Evolutionary conservation across 1,140 invertebrate genomes (phyloP).

Genomic region (Drosophila kanapiae): DNA sequence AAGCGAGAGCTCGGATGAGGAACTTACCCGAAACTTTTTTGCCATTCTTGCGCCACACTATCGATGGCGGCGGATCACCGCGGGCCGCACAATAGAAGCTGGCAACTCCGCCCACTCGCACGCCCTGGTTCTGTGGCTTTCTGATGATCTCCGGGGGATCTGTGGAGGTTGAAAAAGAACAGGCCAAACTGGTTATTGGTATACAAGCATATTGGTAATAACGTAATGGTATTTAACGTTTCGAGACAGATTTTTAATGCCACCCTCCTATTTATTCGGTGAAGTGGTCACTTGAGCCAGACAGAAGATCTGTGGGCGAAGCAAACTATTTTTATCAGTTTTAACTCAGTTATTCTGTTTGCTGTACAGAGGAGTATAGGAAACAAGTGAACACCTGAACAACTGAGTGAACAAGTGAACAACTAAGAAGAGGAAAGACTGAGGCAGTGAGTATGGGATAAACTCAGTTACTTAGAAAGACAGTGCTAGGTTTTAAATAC

Average conservation of each 20-base stretch:
- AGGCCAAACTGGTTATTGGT: conserved; percentile 41
- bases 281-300: no score
- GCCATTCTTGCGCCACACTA: conserved; percentile 96
- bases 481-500: conserved; percentile 4
- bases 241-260: conserved; percentile 1
- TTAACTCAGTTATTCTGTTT: neutral
- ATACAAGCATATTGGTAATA: neutral
- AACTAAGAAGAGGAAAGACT: neutral
- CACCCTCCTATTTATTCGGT: neutral
- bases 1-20: neutral
- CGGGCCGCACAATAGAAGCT: conserved; percentile 97
- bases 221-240: conserved; percentile 5
- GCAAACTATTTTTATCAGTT: no score
- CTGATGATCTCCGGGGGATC: conserved; percentile 96
- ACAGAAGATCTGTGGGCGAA: no score
- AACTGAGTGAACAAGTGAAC: no score
- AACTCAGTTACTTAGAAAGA: neutral
- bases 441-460: neutral
- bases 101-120: conserved; percentile 95
- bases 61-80: conserved; percentile 94
- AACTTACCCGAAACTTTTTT: conserved; percentile 92
- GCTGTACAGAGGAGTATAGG: no score
- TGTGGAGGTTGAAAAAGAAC: conserved; percentile 86
- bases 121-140: conserved; percentile 93
- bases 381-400: neutral